Base-by-base conservation (phyloP, 2,888 invertebrate species). In the Rhodophaea formosa region DNA sequence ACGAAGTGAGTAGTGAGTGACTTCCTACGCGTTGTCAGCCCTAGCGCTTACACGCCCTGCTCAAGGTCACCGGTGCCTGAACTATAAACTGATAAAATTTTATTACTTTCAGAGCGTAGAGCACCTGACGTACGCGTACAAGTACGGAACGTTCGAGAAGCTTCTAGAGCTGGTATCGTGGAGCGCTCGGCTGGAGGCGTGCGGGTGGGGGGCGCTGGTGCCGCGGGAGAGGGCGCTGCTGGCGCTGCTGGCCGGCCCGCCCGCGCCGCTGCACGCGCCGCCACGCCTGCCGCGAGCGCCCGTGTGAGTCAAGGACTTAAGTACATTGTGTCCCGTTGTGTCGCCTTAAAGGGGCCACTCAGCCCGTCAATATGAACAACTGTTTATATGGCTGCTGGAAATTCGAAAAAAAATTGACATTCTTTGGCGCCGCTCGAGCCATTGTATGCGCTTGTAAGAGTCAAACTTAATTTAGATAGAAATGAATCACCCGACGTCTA, bases 101-200 rank as follows among this genome's bases (percentile, higher is more conserved):
- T 60, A 29, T 54, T 35, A 32, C 17, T 42, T 39, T 1, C 91
- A 97, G 96, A 96, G 97, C 72, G 94, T 97, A 52, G 98, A 98
- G 82, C 97, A 97, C 80, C 92, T 98, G 56, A 96, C 97, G 29
- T 95, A 96, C 74, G 96, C 97, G 8, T 98, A 98, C 90, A 98
- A 98, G 79, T 98, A 95, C 85, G 98, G 98, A 10, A 97, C 98
- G 47, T 98, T 98, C 89, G 94, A 95, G 67, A 98, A 98, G 92
- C 93, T 98, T 66, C 94, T 96, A 68, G 98, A 98, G 83, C 96
- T 99, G 79, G 94, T 96, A 72, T 94, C 95, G 75, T 96, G 98
- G 81, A 93, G 96, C 69, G 94, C 95, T 69, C 93, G 96, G 53
- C 88, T 98, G 61, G 95, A 95, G 69, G 95, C 95, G 70, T 98